Evolutionary conservation across 2,797 vertebrate species (phyloP).

Genomic region (Peromyscus eremicus): DNA sequence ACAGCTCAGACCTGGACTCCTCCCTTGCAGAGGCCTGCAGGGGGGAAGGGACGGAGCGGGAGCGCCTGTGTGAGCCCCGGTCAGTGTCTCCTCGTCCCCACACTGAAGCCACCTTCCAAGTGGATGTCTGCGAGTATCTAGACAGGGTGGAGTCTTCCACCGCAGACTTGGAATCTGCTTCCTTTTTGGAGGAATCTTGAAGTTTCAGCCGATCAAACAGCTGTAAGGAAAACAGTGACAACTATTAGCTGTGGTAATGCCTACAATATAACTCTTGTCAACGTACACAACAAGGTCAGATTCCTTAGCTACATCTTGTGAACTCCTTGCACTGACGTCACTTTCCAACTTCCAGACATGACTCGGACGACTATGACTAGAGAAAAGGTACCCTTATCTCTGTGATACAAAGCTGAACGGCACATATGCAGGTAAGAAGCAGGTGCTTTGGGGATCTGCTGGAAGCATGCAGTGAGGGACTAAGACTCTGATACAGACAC

Average conservation of each 20-base stretch:
- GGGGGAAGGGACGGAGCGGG: slow-evolving; percentile 81
- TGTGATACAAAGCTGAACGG: neutral
- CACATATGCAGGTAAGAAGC: neutral
- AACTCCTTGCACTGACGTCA: neutral
- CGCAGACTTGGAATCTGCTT: slow-evolving; percentile 83
- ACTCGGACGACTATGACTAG: slow-evolving; percentile 8
- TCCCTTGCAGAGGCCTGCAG: slow-evolving; percentile 84
- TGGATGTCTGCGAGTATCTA: slow-evolving; percentile 84
- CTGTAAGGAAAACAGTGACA: slow-evolving; percentile 86
- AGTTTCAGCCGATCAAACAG: slow-evolving; percentile 96
- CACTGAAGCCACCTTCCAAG: slow-evolving; percentile 84
- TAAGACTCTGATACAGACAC: neutral
- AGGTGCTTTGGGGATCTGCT: neutral
- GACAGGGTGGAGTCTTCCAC: slow-evolving; percentile 85
- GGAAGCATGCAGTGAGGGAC: neutral
- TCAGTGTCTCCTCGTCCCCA: slow-evolving; percentile 87
- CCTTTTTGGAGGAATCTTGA: slow-evolving; percentile 90
- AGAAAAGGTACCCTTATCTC: slow-evolving; percentile 51
- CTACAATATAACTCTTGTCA: neutral
- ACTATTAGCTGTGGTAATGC: slow-evolving; percentile 8
- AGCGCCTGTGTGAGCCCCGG: slow-evolving; percentile 79
- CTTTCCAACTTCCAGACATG: slow-evolving; percentile 46
- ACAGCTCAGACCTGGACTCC: slow-evolving; percentile 81
- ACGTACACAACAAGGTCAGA: neutral
- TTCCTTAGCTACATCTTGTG: slow-evolving; percentile 1